Evolutionary conservation across 2,888 invertebrate species (phyloP).

Genomic region (Volucella inanis): DNA sequence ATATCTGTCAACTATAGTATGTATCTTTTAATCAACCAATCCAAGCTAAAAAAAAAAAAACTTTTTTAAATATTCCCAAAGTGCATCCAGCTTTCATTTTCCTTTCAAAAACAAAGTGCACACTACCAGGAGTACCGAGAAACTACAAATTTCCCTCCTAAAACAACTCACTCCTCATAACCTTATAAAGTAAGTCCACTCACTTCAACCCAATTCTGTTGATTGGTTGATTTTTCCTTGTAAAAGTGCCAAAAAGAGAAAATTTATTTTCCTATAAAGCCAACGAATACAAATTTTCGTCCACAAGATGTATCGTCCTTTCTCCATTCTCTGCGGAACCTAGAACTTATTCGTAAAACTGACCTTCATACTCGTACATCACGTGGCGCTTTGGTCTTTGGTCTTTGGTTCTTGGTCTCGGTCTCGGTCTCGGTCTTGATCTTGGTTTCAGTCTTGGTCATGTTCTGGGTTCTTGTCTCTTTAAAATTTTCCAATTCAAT

Average conservation of each 20-base stretch:
- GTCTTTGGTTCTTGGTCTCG: too few species aligned
- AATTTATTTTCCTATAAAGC: constrained; percentile 34
- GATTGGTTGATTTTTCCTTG: neutral
- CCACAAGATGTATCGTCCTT: neutral
- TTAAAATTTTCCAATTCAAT: constrained; percentile 40
- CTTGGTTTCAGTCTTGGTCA: too few species aligned
- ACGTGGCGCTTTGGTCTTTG: neutral
- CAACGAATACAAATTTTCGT: neutral
- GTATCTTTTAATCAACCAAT: too few species aligned
- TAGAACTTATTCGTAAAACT: neutral
- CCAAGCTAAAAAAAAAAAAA: too few species aligned
- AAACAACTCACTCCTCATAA: neutral
- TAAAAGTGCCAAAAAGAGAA: neutral
- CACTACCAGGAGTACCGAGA: too few species aligned
- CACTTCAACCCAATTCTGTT: neutral
- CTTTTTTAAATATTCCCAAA: too few species aligned
- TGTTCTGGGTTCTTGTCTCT: neutral
- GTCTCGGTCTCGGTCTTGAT: too few species aligned
- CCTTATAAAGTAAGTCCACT: neutral
- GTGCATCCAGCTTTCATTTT: too few species aligned
- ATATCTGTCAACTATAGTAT: too few species aligned
- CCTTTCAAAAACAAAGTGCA: too few species aligned
- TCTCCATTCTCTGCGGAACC: neutral
- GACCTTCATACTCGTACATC: constrained; percentile 7
- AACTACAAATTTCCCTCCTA: neutral